A percentile compares a stretch with the other conserved stretches of the same genome.
phyloP scores from a whole-genome alignment of 2,888 invertebrate species.

The Mythimna loreyi region DNA sequence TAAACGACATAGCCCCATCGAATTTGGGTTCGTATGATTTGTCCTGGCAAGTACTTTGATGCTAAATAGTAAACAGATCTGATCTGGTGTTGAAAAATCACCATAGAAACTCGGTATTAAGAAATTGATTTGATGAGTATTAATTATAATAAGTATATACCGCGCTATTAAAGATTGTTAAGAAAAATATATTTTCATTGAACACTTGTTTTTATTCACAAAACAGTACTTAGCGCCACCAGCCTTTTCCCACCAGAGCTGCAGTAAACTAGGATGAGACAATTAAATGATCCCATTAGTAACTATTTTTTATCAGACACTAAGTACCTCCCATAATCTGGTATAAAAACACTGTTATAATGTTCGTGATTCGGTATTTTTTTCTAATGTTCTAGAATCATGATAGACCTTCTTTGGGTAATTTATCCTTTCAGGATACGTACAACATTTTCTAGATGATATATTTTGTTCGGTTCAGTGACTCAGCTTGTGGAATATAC shows the following conservation, averaged over 20 bases:
- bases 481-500: conserved; percentile 16
- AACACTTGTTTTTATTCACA: neutral
- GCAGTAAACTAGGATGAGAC: neutral
- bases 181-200: no score
- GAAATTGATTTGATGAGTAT: no score
- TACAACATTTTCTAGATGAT: conserved; percentile 39
- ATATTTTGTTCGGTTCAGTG: conserved; percentile 51
- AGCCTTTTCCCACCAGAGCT: neutral
- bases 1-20: no score
- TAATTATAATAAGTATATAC: no score
- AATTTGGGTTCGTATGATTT: no score
- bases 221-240: neutral
- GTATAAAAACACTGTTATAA: neutral
- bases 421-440: conserved; percentile 31
- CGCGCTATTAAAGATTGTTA: no score
- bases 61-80: no score
- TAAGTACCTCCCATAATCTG: neutral
- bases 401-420: conserved; percentile 1
- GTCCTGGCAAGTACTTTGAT: no score
- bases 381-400: neutral
- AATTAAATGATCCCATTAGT: neutral
- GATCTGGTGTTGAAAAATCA: no score
- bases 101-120: no score
- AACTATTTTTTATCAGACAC: neutral
- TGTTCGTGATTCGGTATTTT: conserved; percentile 1